A percentile compares a stretch with the other conserved stretches of the same genome.
Evolutionary conservation across 2,797 vertebrate genomes (phyloP).

Genomic region (Syndactyla subalaris): DNA sequence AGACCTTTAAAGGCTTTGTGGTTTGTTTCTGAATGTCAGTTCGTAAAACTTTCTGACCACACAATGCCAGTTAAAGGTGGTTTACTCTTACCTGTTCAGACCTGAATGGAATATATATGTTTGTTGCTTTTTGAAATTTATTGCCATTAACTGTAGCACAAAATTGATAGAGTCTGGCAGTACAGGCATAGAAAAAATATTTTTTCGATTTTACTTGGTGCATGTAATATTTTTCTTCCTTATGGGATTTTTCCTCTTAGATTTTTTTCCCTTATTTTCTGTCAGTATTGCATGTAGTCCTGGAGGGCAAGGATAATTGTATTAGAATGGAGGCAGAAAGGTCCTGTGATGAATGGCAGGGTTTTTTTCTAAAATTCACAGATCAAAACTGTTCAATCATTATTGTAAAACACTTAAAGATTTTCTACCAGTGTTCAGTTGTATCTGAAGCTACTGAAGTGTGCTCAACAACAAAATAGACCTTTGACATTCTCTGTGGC

Average conservation of each 20-base stretch:
- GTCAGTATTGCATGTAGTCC: background rate
- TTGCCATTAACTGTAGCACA: background rate
- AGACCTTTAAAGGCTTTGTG: background rate
- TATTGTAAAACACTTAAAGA: background rate
- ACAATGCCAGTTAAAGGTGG: background rate
- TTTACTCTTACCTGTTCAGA: background rate
- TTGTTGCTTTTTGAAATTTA: background rate
- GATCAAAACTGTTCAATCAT: background rate
- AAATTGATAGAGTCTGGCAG: background rate
- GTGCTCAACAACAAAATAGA: background rate
- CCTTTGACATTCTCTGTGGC: background rate
- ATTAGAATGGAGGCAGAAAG: background rate
- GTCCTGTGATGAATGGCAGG: background rate
- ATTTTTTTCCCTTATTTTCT: background rate
- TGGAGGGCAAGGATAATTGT: background rate
- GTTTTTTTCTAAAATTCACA: background rate
- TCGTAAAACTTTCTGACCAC: background rate
- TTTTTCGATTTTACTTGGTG: background rate
- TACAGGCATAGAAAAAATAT: background rate
- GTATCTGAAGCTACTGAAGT: background rate
- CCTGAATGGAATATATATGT: background rate
- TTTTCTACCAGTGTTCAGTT: background rate
- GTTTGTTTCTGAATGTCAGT: background rate
- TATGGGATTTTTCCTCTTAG: accelerated
- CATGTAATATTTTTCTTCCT: background rate